Conservation (phyloP, 1,140 invertebrate species). For the Nasonia vitripennis region DNA sequence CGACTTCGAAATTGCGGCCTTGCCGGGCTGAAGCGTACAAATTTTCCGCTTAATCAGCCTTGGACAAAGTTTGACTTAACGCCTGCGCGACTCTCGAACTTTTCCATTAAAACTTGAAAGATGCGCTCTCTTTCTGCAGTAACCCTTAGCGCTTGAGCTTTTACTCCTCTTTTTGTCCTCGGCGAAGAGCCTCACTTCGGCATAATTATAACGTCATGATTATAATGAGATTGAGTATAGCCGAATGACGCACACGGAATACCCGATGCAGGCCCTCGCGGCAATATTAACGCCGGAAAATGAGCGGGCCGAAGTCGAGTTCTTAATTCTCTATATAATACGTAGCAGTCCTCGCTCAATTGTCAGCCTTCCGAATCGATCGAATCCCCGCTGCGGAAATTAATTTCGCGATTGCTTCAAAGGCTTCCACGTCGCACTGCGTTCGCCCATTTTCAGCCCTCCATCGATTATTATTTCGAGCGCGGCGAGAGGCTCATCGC, state of each 20-base stretch:
- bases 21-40: not conserved
- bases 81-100: not conserved
- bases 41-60: constrained; percentile 15
- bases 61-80: not conserved
- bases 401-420: constrained; percentile 7
- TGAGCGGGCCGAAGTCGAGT: not conserved
- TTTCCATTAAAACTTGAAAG: constrained; percentile 33
- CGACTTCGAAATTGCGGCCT: not conserved
- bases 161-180: too few species aligned
- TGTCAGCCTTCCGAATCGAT: not conserved
- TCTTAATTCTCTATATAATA: not conserved
- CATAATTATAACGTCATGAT: too few species aligned
- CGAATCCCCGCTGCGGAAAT: not conserved
- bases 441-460: not conserved
- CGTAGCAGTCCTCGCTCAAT: not conserved
- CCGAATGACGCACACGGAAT: too few species aligned
- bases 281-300: not conserved
- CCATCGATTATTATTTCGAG: not conserved
- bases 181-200: too few species aligned
- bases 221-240: too few species aligned
- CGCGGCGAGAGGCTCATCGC: too few species aligned
- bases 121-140: not conserved
- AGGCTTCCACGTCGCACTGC: not conserved
- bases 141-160: too few species aligned
- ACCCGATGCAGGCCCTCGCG: too few species aligned